A percentile compares a stretch with the other conserved stretches of the same genome.
Conservation (phyloP, 2,113 vertebrate species). For the Pedionomus torquatus region DNA sequence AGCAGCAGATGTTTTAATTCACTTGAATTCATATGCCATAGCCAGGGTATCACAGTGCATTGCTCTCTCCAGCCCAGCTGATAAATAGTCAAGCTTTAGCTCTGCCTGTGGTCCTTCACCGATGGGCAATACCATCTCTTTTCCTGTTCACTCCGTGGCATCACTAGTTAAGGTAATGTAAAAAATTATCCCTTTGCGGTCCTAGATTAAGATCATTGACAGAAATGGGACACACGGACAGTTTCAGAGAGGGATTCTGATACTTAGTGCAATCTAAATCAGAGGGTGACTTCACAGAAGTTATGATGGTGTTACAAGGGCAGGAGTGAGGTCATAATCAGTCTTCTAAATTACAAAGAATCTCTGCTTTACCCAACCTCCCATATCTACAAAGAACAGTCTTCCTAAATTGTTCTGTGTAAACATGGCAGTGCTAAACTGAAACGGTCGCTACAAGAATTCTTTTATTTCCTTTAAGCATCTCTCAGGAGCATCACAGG, state of each 20-base stretch:
- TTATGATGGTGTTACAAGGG: background rate
- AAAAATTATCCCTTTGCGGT: background rate
- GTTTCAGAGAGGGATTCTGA: background rate
- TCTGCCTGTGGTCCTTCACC: background rate
- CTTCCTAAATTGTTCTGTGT: background rate
- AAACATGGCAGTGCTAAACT: background rate
- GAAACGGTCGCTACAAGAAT: background rate
- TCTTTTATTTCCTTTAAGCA: background rate
- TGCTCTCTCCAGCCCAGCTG: background rate
- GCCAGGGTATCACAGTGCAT: background rate
- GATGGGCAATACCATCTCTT: background rate
- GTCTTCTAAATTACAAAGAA: background rate
- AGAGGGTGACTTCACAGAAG: background rate
- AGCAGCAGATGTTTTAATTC: background rate
- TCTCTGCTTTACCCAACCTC: background rate
- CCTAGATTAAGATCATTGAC: background rate
- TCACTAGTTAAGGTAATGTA: background rate
- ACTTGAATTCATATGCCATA: background rate
- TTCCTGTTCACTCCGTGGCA: background rate
- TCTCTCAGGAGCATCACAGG: background rate
- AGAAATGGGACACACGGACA: background rate
- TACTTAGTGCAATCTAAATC: background rate
- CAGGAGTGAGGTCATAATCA: background rate
- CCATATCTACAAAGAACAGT: background rate
- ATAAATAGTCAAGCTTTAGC: background rate